phyloP scores from a whole-genome alignment of 2,888 invertebrate species.

The Hetaerina titia region DNA sequence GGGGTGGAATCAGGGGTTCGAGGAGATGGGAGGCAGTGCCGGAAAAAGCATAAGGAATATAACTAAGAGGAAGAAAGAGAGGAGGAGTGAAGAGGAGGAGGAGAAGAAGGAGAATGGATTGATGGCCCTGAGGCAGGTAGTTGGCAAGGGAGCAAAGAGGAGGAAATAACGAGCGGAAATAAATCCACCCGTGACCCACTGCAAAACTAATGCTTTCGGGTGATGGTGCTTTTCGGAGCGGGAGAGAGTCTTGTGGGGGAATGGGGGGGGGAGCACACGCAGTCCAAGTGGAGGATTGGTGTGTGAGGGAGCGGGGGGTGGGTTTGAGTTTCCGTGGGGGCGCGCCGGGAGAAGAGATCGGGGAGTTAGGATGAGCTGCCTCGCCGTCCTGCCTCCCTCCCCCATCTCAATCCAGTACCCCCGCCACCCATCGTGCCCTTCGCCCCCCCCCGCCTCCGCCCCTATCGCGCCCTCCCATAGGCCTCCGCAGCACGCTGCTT shows the following conservation, averaged over 20 bases:
- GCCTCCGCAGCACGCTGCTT: not conserved
- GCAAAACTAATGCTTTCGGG: conserved; percentile 63
- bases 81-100: not conserved
- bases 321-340: not conserved
- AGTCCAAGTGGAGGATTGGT: not conserved
- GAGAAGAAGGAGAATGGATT: conserved; percentile 52
- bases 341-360: not conserved
- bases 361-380: not conserved
- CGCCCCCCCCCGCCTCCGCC: not conserved
- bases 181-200: conserved; percentile 66
- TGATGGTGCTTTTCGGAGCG: not conserved
- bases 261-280: not conserved
- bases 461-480: not conserved
- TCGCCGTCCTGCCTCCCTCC: not conserved
- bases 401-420: not conserved
- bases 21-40: not conserved
- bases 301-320: not conserved
- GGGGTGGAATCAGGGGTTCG: not conserved
- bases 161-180: conserved; percentile 60
- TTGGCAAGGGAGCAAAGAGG: conserved; percentile 59
- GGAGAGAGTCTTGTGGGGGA: not conserved
- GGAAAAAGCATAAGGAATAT: not conserved
- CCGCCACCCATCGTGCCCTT: too few relatives aligned
- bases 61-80: not conserved
- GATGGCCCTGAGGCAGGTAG: conserved; percentile 64